Conservation (phyloP, 2,113 vertebrate species). For the Octodon degus region DNA sequence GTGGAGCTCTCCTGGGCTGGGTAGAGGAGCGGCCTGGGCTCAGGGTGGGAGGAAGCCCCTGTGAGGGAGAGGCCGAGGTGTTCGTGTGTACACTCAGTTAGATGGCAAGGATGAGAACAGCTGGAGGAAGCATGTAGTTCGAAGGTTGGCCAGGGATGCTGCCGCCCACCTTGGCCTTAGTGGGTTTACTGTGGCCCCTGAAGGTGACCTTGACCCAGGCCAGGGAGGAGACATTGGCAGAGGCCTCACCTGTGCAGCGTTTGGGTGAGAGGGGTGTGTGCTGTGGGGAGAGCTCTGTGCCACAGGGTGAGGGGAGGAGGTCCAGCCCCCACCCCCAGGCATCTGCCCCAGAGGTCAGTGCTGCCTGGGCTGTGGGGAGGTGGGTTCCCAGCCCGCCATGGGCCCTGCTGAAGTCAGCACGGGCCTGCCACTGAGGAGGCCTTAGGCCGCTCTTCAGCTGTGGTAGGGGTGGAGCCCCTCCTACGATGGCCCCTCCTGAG, state of each 20-base stretch:
- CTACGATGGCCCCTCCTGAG: neutral
- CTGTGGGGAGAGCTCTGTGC: neutral
- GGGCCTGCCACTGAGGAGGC: neutral
- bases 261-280: no score
- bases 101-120: neutral
- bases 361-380: neutral
- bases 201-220: neutral
- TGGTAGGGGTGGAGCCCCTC: neutral
- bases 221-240: neutral
- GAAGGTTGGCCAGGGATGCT: neutral
- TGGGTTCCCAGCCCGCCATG: neutral
- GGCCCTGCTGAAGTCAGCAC: neutral
- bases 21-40: neutral
- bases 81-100: fast-evolving
- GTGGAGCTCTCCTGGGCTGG: neutral
- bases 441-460: fast-evolving
- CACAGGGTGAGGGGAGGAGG: neutral
- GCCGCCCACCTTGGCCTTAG: neutral
- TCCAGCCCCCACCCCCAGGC: neutral
- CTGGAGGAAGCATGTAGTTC: neutral
- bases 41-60: no score
- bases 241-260: neutral
- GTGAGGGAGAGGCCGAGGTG: neutral
- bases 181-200: neutral
- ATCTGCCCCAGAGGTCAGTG: neutral